Evolutionary conservation across 92 coral and sea anemone genomes (phyloP).

Genomic region (Galaxea fascicularis): DNA sequence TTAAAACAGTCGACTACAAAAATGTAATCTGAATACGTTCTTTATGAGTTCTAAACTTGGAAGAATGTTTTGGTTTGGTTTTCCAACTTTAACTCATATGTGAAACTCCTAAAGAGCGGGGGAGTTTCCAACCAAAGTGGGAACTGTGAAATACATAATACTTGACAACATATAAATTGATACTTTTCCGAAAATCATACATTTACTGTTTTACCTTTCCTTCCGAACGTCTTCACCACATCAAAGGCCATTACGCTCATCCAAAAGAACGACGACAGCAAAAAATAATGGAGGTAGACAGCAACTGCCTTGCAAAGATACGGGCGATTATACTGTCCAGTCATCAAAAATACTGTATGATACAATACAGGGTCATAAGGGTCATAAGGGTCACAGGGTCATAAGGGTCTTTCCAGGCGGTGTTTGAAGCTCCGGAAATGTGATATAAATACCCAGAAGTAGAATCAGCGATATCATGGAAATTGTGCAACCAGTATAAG

Average conservation of each 20-base stretch:
- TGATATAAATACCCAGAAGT: conserved; percentile 55
- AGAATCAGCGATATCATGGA: conserved; percentile 58
- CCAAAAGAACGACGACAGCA: conserved; percentile 76
- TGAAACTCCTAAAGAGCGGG: too few species aligned
- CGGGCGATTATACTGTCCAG: conserved; percentile 52
- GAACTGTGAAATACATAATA: too few species aligned
- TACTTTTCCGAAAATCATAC: too few species aligned
- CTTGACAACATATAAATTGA: too few species aligned
- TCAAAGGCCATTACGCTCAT: conserved; percentile 76
- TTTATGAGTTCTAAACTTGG: too few species aligned
- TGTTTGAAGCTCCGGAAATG: conserved; percentile 56
- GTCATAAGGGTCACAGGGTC: too few species aligned
- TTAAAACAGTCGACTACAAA: too few species aligned
- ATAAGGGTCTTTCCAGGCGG: conserved; percentile 77
- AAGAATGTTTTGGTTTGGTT: too few species aligned
- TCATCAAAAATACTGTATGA: conserved; percentile 48
- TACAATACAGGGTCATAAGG: conserved; percentile 62
- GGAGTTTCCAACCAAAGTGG: too few species aligned
- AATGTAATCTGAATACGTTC: too few species aligned
- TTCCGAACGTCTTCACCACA: conserved; percentile 69
- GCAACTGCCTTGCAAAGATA: conserved; percentile 62
- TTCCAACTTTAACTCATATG: too few species aligned
- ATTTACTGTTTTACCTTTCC: too few species aligned
- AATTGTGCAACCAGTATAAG: conserved; percentile 46
- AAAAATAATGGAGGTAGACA: conserved; percentile 56